phyloP scores from a whole-genome alignment of 2,113 vertebrate genomes.

The Calyptommatus sinebrachiatus region DNA sequence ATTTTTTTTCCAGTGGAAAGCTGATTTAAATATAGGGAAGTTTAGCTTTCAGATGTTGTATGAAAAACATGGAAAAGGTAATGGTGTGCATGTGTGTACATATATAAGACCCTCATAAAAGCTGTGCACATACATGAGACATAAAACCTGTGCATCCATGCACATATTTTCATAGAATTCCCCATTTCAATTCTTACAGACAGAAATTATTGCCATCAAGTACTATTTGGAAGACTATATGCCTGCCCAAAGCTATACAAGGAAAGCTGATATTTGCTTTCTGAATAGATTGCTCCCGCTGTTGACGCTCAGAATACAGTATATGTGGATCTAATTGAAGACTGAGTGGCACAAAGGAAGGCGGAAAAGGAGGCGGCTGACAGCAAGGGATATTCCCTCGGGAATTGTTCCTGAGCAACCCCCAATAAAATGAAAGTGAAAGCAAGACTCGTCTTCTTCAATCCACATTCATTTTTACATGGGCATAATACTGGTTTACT shows the following conservation, averaged over 20 bases:
- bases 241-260: slow-evolving; percentile 7
- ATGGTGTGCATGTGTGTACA: not conserved
- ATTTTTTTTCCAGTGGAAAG: too few species aligned
- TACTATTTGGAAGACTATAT: slow-evolving; percentile 35
- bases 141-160: too few species aligned
- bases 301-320: slow-evolving; percentile 19
- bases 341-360: slow-evolving; percentile 25
- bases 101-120: too few species aligned
- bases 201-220: slow-evolving; percentile 20
- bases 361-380: slow-evolving; percentile 38
- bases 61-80: slow-evolving; percentile 19
- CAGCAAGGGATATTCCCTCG: not conserved
- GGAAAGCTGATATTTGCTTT: slow-evolving; percentile 36
- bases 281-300: slow-evolving; percentile 47
- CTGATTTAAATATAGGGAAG: not conserved
- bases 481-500: not conserved
- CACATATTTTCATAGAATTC: not conserved
- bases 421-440: not conserved
- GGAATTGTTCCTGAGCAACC: not conserved
- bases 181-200: not conserved
- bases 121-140: too few species aligned
- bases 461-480: not conserved
- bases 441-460: not conserved
- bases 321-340: slow-evolving; percentile 51
- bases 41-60: slow-evolving; percentile 25